phyloP scores from a whole-genome alignment of 2,113 vertebrate species.

The Archilochus colubris region DNA sequence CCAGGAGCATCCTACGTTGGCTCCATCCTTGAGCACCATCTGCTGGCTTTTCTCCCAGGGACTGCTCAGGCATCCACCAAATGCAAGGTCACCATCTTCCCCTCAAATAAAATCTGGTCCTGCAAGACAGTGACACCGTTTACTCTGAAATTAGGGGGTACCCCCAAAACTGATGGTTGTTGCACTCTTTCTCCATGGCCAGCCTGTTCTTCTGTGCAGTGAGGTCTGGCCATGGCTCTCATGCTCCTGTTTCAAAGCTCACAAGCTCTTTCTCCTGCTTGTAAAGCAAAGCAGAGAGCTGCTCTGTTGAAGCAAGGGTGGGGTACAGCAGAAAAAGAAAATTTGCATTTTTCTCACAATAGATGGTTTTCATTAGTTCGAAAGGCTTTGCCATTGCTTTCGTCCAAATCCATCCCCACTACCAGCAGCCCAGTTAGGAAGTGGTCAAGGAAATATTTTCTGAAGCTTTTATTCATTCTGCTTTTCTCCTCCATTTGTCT shows the following conservation, averaged over 20 bases:
- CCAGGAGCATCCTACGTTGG: background rate
- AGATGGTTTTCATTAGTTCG: background rate
- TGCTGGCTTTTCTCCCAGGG: constrained; percentile 15
- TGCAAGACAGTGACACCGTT: background rate
- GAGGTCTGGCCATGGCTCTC: background rate
- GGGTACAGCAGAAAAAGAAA: background rate
- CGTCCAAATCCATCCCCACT: background rate
- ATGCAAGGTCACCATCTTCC: background rate
- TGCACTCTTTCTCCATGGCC: background rate
- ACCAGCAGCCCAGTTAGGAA: background rate
- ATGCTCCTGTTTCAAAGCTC: background rate
- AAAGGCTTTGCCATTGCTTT: background rate
- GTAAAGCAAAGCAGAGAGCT: background rate
- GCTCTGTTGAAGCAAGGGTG: background rate
- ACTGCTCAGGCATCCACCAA: background rate
- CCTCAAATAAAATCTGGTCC: background rate
- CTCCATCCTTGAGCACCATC: constrained; percentile 51
- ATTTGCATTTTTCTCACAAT: background rate
- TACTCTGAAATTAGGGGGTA: background rate
- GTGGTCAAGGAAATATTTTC: background rate
- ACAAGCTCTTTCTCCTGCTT: background rate
- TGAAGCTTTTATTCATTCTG: background rate
- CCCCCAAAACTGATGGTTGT: background rate
- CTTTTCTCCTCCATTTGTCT: background rate
- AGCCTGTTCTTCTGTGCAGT: rapidly evolving